Conservation (phyloP, 2,797 vertebrate genomes). For the Cuculus canorus region DNA sequence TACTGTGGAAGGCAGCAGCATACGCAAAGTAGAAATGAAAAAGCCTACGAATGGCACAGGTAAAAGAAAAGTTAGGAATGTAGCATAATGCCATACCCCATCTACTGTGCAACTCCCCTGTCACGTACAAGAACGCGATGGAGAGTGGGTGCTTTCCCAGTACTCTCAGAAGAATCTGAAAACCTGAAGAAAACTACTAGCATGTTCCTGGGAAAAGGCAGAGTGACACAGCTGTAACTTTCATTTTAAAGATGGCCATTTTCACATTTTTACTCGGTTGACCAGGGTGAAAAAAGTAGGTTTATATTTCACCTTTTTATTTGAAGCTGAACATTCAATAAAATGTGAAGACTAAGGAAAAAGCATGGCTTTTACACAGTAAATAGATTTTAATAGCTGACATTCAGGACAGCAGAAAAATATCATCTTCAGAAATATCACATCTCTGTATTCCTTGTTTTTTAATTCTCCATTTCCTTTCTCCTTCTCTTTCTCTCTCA, state of each 20-base stretch:
- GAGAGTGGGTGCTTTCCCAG: constrained; percentile 1
- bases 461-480: not conserved
- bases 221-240: not conserved
- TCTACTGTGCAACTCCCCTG: not conserved
- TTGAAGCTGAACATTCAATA: not conserved
- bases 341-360: not conserved
- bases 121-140: not conserved
- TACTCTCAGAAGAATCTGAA: not conserved
- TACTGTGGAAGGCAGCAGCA: constrained; percentile 30
- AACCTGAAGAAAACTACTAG: not conserved
- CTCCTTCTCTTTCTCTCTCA: not conserved
- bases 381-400: constrained; percentile 32
- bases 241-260: constrained; percentile 20
- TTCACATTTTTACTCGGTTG: not conserved
- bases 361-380: not conserved
- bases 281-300: not conserved
- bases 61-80: not conserved
- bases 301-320: constrained; percentile 29
- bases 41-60: not conserved
- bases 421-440: not conserved
- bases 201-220: not conserved
- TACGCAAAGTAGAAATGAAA: constrained; percentile 45
- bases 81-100: not conserved
- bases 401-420: constrained; percentile 11
- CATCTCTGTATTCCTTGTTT: not conserved